Evolutionary conservation across 2,888 invertebrate species (phyloP), one percentile per base, ranked within the genome.

Genomic region (Chloroclystis v-ata): DNA sequence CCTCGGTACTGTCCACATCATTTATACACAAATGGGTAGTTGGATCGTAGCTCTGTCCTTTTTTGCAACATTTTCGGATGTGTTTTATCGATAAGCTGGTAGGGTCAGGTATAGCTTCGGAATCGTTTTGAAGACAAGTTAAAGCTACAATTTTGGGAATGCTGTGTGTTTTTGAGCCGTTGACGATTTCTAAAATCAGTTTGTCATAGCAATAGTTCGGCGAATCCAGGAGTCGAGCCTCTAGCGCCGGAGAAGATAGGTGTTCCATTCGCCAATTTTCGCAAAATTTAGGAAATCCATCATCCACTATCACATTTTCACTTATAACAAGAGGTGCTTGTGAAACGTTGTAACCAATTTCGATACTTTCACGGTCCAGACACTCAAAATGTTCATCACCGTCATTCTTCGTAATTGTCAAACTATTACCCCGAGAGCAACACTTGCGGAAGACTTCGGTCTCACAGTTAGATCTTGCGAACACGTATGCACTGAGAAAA

Each of bases 1-100:
- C 64, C 29, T 72, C 74, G 25, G 62, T 67, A 46, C 47, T 65
- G 26, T 60, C 54, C n/a, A 45, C 30, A 8, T 54, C 49, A 46
- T 60, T 48, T 59, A 70, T 74, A 57, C 87, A 87, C 16, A 65
- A 54, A 59, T 85, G 86, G 48, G 65, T 65, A 9, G 61, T 50
- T 8, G 61, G 55, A 50, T 88, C 84, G 51, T 82, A 89, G 33
- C 61, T 69, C 54, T 82, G 69, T 13, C 79, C 78, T 38, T 54
- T 65, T 7, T 72, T 73, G 61, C 89, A 89, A 63, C 89, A 89
- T 64, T 88, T 89, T 12, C 74, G 65, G 24, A 87, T 61, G 42
- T 73, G 69, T 46, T 72, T 60, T 42, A 84, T 62, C 28, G 61
- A 59, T 25, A 77, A 43, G 30, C 56, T 60, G 24, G 60, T 55